Evolutionary conservation across 2,888 invertebrate genomes (phyloP).

Genomic region (Cyclophora albipunctata): DNA sequence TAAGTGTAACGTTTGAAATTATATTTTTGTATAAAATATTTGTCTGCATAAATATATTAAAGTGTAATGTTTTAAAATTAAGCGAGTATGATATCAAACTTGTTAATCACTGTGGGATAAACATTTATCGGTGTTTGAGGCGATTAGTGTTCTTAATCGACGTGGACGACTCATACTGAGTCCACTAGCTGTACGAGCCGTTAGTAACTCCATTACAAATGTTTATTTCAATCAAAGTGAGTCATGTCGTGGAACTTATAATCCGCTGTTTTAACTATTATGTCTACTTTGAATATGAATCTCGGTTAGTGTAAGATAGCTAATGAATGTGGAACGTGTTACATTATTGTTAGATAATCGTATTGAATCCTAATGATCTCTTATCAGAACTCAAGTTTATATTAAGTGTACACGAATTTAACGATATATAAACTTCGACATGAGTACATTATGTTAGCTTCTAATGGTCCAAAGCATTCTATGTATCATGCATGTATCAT

Average conservation of each 20-base stretch:
- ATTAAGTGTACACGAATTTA: slow-evolving; percentile 22
- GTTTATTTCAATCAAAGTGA: too few species aligned
- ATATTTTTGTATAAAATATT: slow-evolving; percentile 71
- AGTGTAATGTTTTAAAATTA: slow-evolving; percentile 21
- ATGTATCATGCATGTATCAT: slow-evolving; percentile 12
- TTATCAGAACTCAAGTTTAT: slow-evolving; percentile 9
- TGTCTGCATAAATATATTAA: slow-evolving; percentile 40
- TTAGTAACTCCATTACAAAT: too few species aligned
- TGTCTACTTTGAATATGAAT: too few species aligned
- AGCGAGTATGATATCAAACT: slow-evolving; percentile 5
- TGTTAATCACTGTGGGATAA: not conserved
- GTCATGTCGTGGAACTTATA: too few species aligned
- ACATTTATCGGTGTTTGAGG: too few species aligned
- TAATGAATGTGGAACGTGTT: too few species aligned
- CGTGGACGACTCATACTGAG: too few species aligned
- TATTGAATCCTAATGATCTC: not conserved
- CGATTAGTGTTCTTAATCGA: too few species aligned
- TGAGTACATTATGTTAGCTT: slow-evolving; percentile 24
- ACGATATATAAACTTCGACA: slow-evolving; percentile 3
- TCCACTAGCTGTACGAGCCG: too few species aligned
- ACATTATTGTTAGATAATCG: not conserved
- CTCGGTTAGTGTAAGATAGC: too few species aligned
- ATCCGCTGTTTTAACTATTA: too few species aligned
- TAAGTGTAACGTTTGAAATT: slow-evolving; percentile 45
- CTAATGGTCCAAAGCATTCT: slow-evolving; percentile 33